Base-by-base conservation (phyloP, 2,113 vertebrate species). In the mouse (Mus musculus) region DNA sequence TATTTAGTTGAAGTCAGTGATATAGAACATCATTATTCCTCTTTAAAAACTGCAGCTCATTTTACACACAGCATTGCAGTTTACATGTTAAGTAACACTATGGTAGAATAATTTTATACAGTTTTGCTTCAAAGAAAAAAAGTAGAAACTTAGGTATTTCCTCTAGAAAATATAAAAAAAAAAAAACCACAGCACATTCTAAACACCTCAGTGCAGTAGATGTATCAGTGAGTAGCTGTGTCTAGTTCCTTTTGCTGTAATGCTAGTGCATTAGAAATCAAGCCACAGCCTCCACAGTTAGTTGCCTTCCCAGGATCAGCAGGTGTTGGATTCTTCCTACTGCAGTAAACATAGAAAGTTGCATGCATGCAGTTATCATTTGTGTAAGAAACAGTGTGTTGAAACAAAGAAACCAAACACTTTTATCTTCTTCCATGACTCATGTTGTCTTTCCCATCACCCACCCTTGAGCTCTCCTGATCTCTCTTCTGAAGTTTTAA, bases 191-290 rank as follows among this genome's bases (percentile, higher is more conserved):
- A 69, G 33, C 19, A 16, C 22, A 42, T 28, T 84, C 5, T 39
- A 5, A 7, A 0, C 61, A 24, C 24, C n/a, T 39, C n/a, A 28
- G 36, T 61, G 24, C 0, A 4, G 17, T 61, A 19, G 16, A 9
- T 78, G 49, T 20, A 5, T 80, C 77, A 54, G 30, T 36, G 77
- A 36, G 49, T 33, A 3, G 30, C 7, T 16, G 19, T 22, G 10
- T 56, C 49, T 36, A 10, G 8, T 36, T 54, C 28, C n/a, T 36
- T 14, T 54, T 54, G 42, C 42, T 42, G 42, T 42, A 42, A 42
- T 42, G 42, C 20, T 80, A 36, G 30, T 10, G 17, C 42, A 42
- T 42, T 42, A 42, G 42, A 42, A 42, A 42, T 19, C 3, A 80
- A 20, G 77, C 77, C 17, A 42, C 16, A 36, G 52, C 52, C 52